Conservation (phyloP, 2,888 invertebrate genomes). For the Rhingia campestris region DNA sequence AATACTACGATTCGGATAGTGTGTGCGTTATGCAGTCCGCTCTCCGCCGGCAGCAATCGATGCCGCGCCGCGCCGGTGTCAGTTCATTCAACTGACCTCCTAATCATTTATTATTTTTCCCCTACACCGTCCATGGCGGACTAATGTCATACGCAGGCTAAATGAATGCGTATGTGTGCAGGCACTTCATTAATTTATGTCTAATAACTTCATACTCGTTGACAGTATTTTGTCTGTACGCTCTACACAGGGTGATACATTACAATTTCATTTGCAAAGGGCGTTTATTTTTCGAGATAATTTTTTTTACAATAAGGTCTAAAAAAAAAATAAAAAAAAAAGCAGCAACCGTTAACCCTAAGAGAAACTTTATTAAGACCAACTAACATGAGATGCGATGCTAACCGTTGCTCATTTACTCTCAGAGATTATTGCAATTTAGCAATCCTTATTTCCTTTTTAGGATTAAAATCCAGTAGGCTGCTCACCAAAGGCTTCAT, state of each 20-base stretch:
- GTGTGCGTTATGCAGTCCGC: constrained; percentile 64
- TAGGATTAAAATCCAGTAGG: no score
- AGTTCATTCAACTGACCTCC: constrained; percentile 71
- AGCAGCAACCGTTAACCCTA: no score
- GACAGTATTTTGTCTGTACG: constrained; percentile 56
- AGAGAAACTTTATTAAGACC: no score
- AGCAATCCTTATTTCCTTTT: no score
- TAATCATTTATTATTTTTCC: constrained; percentile 58
- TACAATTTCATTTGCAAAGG: neutral
- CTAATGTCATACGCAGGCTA: constrained; percentile 46
- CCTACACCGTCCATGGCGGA: constrained; percentile 50
- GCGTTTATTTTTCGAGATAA: no score
- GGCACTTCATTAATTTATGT: constrained; percentile 65
- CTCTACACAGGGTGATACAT: constrained; percentile 44
- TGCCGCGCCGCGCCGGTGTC: constrained; percentile 28
- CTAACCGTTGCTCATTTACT: no score
- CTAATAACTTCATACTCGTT: constrained; percentile 63
- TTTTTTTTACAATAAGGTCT: no score
- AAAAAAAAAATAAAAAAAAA: no score
- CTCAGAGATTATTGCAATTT: no score
- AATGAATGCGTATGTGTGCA: constrained; percentile 14
- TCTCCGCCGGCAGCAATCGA: neutral
- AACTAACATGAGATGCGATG: no score
- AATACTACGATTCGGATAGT: constrained; percentile 47
- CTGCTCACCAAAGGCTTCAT: no score